A percentile compares a stretch with the other conserved stretches of the same genome.
Evolutionary conservation across 2,797 vertebrate genomes (phyloP).

Genomic region (Pseudochirops cupreus): DNA sequence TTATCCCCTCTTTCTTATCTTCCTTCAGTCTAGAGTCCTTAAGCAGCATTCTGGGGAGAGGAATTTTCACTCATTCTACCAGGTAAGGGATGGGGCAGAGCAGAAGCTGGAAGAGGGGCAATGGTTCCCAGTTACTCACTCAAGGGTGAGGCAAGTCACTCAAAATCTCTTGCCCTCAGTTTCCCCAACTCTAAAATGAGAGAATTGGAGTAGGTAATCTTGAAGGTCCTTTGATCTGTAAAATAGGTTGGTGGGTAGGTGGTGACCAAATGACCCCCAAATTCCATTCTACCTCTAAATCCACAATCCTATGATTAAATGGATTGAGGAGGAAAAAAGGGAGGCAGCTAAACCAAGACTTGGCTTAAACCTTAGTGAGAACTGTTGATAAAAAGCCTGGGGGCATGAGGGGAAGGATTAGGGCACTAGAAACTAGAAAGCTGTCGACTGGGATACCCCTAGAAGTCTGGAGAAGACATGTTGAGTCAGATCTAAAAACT

Average conservation of each 20-base stretch:
- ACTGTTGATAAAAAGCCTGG: neutral
- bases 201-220: neutral
- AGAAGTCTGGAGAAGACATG: neutral
- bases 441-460: neutral
- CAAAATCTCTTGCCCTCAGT: neutral
- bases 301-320: neutral
- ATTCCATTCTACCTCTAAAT: neutral
- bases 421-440: neutral
- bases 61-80: constrained; percentile 96
- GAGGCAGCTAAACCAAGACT: neutral
- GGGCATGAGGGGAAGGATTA: neutral
- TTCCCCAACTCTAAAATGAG: neutral
- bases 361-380: neutral
- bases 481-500: neutral
- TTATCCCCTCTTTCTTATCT: constrained; percentile 17
- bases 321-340: neutral
- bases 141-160: neutral
- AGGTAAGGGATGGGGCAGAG: constrained; percentile 84
- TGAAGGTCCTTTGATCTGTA: neutral
- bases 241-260: neutral
- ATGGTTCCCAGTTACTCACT: neutral
- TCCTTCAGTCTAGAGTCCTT: constrained; percentile 92
- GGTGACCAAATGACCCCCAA: neutral
- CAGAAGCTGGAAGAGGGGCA: neutral
- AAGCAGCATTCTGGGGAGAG: constrained; percentile 94